These are phyloP conservation scores for Pristionchus mayeri DNA, from an alignment of 2,888 invertebrate species.

Conservation along the genomic window DNA sequence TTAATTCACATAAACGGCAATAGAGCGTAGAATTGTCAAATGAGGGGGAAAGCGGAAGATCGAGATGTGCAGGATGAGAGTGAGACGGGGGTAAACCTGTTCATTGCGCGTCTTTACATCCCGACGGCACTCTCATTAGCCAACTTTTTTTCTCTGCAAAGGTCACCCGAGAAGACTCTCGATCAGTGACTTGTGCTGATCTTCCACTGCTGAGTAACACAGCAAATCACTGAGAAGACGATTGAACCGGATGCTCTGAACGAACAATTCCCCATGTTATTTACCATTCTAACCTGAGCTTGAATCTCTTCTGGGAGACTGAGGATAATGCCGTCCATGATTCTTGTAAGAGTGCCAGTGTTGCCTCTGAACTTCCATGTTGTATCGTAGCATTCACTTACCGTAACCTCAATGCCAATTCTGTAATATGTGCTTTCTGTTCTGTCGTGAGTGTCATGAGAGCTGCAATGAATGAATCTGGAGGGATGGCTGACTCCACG, in stretches of 20 bases:
- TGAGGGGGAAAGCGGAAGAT: conserved; percentile 40
- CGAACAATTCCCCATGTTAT: background rate
- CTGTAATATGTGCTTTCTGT: conserved; percentile 38
- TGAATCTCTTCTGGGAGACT: conserved; percentile 32
- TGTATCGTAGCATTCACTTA: background rate
- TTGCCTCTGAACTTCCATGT: background rate
- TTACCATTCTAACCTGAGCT: background rate
- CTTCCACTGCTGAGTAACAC: background rate
- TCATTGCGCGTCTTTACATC: conserved; percentile 33
- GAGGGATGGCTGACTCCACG: background rate
- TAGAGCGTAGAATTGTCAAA: background rate
- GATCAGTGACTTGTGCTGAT: conserved; percentile 8
- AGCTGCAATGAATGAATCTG: conserved; percentile 26
- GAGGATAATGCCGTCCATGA: conserved; percentile 29
- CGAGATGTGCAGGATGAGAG: background rate
- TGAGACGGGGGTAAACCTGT: conserved; percentile 42
- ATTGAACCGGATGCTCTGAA: conserved; percentile 25
- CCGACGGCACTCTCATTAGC: conserved; percentile 40
- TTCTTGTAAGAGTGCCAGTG: background rate
- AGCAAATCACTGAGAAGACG: conserved; percentile 3
- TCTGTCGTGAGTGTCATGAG: conserved; percentile 19
- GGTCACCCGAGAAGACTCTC: conserved; percentile 26
- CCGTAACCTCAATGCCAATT: conserved; percentile 37
- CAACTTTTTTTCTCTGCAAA: background rate
- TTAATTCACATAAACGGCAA: background rate